phyloP scores from a whole-genome alignment of 1,140 invertebrate genomes.

The Frieseomelitta varia region DNA sequence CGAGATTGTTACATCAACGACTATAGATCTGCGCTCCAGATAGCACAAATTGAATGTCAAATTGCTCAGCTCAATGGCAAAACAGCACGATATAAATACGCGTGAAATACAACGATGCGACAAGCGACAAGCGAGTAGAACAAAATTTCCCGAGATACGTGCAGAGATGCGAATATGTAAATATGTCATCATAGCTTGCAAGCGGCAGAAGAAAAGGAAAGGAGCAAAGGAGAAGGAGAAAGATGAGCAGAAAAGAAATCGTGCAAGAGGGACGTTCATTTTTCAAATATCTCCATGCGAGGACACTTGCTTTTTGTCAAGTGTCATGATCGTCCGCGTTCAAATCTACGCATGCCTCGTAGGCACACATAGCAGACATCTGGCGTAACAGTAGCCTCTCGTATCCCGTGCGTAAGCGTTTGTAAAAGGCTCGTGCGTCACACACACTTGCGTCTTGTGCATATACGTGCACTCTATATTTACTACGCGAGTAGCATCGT shows the following conservation, averaged over 20 bases:
- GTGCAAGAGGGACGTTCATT: background rate
- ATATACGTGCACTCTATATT: background rate
- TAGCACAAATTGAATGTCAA: no score
- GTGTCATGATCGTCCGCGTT: slow-evolving; percentile 20
- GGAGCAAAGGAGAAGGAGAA: no score
- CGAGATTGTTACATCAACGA: background rate
- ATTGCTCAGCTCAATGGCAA: no score
- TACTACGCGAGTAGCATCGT: slow-evolving; percentile 16
- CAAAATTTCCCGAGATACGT: background rate
- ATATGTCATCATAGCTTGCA: background rate
- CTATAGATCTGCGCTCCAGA: no score
- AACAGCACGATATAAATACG: no score
- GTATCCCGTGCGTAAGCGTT: slow-evolving; percentile 52
- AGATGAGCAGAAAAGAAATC: background rate
- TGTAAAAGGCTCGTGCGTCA: slow-evolving; percentile 33
- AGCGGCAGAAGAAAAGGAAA: no score
- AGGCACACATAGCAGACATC: slow-evolving; percentile 54
- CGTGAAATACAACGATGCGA: background rate
- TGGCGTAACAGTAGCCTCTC: slow-evolving; percentile 56
- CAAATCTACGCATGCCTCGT: slow-evolving; percentile 46
- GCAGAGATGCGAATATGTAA: background rate
- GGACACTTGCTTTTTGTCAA: slow-evolving; percentile 34
- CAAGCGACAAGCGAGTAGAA: background rate
- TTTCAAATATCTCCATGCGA: background rate
- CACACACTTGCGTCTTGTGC: slow-evolving; percentile 6